These are phyloP conservation scores for Polydesmus complanatus DNA, from an alignment of 2,888 invertebrate species.

Conservation along the genomic window DNA sequence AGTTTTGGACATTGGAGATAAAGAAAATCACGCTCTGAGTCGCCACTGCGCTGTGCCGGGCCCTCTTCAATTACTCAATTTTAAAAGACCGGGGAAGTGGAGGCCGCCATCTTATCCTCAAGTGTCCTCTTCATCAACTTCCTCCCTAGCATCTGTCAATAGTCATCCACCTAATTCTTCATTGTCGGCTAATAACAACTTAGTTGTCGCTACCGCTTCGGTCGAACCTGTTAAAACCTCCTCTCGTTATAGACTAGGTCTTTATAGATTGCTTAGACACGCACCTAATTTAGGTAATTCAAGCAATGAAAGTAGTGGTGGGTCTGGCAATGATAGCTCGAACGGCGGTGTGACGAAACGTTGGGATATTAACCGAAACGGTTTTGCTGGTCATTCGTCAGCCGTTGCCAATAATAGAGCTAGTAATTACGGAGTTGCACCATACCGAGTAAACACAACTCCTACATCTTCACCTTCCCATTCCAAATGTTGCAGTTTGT, in stretches of 20 bases:
- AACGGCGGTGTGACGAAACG: slow-evolving; percentile 16
- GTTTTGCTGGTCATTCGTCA: slow-evolving; percentile 3
- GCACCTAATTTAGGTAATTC: slow-evolving; percentile 7
- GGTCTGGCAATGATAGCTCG: neutral
- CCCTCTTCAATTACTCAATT: slow-evolving; percentile 6
- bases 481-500: slow-evolving; percentile 15
- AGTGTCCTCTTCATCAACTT: neutral
- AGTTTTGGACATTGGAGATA: slow-evolving; percentile 1
- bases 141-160: neutral
- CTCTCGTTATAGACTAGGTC: neutral
- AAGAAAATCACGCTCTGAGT: neutral
- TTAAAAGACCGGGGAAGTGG: slow-evolving; percentile 2
- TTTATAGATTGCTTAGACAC: slow-evolving; percentile 10
- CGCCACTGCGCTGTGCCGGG: slow-evolving; percentile 1
- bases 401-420: neutral
- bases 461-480: slow-evolving; percentile 9
- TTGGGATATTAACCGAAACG: slow-evolving; percentile 23
- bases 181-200: neutral
- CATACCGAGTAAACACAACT: neutral
- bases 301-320: neutral
- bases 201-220: neutral
- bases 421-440: slow-evolving; percentile 1
- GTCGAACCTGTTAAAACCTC: neutral
- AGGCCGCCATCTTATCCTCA: slow-evolving; percentile 11
- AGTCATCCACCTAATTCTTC: neutral